Conservation (phyloP, 2,888 invertebrate species). For the Micoletzkya japonica region DNA sequence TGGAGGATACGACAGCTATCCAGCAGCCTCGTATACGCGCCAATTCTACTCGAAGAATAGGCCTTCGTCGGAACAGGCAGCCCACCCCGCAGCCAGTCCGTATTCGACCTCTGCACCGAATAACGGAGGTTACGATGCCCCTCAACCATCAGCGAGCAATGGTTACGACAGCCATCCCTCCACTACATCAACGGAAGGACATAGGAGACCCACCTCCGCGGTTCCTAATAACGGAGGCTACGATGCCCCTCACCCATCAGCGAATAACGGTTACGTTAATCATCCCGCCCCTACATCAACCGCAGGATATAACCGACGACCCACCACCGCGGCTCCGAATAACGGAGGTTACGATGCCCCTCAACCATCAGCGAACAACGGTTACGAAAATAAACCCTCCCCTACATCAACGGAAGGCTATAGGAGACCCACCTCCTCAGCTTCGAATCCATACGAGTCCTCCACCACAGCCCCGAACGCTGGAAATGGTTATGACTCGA, state of each 20-base stretch:
- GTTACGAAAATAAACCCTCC: neutral
- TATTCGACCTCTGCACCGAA: slow-evolving; percentile 2
- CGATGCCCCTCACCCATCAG: neutral
- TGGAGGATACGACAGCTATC: neutral
- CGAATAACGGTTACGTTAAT: neutral
- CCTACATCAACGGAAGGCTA: neutral
- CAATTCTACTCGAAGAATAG: too few relatives aligned
- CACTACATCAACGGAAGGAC: neutral
- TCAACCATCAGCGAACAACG: neutral
- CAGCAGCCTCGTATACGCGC: neutral
- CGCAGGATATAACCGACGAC: too few relatives aligned
- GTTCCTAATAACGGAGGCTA: neutral
- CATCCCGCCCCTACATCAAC: neutral
- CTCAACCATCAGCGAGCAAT: neutral
- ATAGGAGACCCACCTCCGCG: too few relatives aligned
- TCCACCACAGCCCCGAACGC: too few relatives aligned
- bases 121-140: neutral
- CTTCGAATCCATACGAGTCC: neutral
- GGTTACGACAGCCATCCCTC: neutral
- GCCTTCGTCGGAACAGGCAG: neutral
- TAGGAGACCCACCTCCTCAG: too few relatives aligned
- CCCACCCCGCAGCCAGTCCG: neutral
- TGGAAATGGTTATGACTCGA: too few relatives aligned
- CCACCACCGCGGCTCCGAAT: slow-evolving; percentile 5
- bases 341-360: neutral